Percentiles rank a stretch among this genome's conserved stretches.
Conservation (phyloP, 2,888 invertebrate genomes). For the Phortica okadai region DNA sequence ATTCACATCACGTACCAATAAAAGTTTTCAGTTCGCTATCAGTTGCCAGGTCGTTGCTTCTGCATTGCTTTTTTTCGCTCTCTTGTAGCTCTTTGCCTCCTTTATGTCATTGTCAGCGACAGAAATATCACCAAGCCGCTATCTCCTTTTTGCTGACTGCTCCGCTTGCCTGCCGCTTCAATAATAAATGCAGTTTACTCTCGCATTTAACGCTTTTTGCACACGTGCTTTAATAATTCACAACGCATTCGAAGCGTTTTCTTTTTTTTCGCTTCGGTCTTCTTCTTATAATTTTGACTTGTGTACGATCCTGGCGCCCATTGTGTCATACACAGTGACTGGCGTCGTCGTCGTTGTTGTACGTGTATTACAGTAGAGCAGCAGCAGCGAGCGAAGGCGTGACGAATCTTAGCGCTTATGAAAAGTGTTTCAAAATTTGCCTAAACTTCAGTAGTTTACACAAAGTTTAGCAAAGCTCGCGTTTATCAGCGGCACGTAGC, state of each 20-base stretch:
- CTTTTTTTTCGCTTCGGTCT: not conserved
- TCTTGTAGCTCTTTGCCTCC: conserved; percentile 29
- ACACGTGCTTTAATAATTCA: conserved; percentile 72
- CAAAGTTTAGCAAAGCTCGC: conserved; percentile 61
- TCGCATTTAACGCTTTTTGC: conserved; percentile 71
- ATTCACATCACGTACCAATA: conserved; percentile 69
- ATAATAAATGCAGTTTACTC: conserved; percentile 71
- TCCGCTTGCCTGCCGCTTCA: conserved; percentile 53
- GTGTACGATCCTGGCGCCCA: too few relatives aligned
- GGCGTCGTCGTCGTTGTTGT: not conserved
- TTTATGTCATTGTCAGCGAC: conserved; percentile 11
- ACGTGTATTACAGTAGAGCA: conserved; percentile 44
- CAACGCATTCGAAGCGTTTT: conserved; percentile 62
- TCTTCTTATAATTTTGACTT: too few relatives aligned
- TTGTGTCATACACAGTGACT: too few relatives aligned
- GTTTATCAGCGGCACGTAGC: conserved; percentile 64
- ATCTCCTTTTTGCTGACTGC: not conserved
- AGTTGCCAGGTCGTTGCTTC: conserved; percentile 23
- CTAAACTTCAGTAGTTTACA: conserved; percentile 69
- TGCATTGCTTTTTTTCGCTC: conserved; percentile 21
- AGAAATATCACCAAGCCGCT: conserved; percentile 16
- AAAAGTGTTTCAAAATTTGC: conserved; percentile 61
- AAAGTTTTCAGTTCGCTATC: conserved; percentile 43
- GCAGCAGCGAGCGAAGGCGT: conserved; percentile 59
- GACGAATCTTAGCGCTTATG: conserved; percentile 49